A percentile compares a stretch with the other conserved stretches of the same genome.
phyloP scores from a whole-genome alignment of 2,113 vertebrate species.

The Siniperca chuatsi region DNA sequence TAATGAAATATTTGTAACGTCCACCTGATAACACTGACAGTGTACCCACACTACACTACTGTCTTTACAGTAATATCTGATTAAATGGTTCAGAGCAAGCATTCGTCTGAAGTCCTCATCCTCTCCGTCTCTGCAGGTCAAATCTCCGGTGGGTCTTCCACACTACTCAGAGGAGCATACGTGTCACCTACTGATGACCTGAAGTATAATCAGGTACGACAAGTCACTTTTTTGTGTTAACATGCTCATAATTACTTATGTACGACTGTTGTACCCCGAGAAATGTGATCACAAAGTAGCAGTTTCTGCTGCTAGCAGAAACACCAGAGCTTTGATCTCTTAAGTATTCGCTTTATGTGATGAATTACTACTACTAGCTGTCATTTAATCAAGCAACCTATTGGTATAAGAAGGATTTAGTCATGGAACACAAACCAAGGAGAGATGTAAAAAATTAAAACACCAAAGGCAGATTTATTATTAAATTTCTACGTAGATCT shows the following conservation, averaged over 20 bases:
- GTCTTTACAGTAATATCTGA: background rate
- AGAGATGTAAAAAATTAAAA: background rate
- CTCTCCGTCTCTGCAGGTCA: conserved; percentile 84
- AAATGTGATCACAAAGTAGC: background rate
- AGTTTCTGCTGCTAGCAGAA: background rate
- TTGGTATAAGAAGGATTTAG: background rate
- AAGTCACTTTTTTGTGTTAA: background rate
- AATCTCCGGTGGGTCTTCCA: conserved; percentile 91
- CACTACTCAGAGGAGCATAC: conserved; percentile 95
- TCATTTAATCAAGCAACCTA: background rate
- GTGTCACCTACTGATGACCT: conserved; percentile 95
- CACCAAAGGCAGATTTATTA: background rate
- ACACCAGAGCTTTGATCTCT: background rate
- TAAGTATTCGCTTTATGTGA: background rate
- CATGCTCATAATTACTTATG: background rate
- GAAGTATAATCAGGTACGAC: conserved; percentile 95
- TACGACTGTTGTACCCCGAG: too few relatives aligned
- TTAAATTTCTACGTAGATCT: background rate
- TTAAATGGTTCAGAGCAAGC: background rate
- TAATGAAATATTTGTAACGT: background rate
- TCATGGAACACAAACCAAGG: background rate
- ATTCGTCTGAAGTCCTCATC: background rate
- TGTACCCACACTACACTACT: background rate
- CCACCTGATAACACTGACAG: conserved; percentile 1
- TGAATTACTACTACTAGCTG: background rate